Evolutionary conservation across 1,140 invertebrate genomes (phyloP).

Genomic region (Thalassaphorura encarpata): DNA sequence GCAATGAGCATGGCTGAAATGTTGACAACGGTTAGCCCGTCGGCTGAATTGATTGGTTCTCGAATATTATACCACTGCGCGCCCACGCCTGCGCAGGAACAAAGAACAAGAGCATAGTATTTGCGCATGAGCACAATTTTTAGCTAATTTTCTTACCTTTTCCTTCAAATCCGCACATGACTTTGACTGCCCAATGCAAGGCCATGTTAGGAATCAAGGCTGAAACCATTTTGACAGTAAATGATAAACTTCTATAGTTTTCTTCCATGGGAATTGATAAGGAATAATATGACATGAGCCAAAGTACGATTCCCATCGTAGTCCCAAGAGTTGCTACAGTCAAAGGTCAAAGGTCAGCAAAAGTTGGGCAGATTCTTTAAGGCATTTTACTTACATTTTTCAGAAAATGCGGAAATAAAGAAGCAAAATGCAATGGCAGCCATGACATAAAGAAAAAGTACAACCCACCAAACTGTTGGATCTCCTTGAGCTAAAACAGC

Average conservation of each 20-base stretch:
- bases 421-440: constrained; percentile 25
- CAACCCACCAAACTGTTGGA: constrained; percentile 26
- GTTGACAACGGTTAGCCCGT: constrained; percentile 41
- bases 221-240: constrained; percentile 1
- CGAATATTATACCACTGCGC: constrained; percentile 46
- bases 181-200: constrained; percentile 18
- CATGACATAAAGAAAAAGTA: constrained; percentile 21
- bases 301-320: constrained; percentile 18
- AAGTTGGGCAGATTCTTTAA: too few relatives aligned
- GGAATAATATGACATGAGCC: constrained; percentile 12
- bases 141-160: too few relatives aligned
- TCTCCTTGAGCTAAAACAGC: constrained; percentile 19
- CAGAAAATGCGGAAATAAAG: constrained; percentile 27
- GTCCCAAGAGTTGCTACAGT: constrained; percentile 17
- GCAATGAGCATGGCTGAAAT: constrained; percentile 38
- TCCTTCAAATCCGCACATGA: constrained; percentile 23
- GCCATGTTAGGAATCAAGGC: constrained; percentile 23
- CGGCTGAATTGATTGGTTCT: constrained; percentile 40
- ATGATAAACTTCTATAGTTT: background rate
- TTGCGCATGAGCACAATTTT: too few relatives aligned
- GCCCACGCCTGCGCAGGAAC: constrained; percentile 43
- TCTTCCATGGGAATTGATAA: background rate
- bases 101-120: too few relatives aligned
- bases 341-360: background rate
- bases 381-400: constrained; percentile 14